Evolutionary conservation across 2,797 vertebrate genomes (phyloP), one percentile per base, ranked within the genome.

Genomic region (Notolabrus celidotus): DNA sequence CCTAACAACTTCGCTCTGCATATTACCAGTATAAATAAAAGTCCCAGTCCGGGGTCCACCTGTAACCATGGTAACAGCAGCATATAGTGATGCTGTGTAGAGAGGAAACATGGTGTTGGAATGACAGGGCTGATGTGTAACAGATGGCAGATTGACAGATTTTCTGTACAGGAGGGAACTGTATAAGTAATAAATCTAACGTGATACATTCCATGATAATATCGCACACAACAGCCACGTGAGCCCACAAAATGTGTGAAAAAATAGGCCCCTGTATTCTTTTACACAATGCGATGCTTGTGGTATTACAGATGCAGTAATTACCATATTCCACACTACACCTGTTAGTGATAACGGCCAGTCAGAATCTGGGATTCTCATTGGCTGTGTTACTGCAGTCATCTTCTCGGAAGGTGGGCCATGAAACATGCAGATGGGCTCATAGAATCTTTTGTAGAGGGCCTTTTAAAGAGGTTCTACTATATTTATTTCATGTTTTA

Each of bases 61-160:
- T 43, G 86, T 83, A 82, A 70, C 90, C 72, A 88, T 86, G 70
- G 90, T 58, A 89, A 88, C 84, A 27, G 39, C 83, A 33, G 49
- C 70, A 67, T 64, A 78, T 23, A 29, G 41, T 33, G 72, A 74
- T 79, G 68, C 23, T 69, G 61, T 49, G 73, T 10, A 5, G 54
- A 58, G 41, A 42, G 23, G 50, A 49, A 10, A 19, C 12, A 50
- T 38, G 31, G 61, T 3, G 38, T 85, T 74, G 85, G 84, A 86
- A 80, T 86, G 89, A 81, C 86, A 80, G 67, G 47, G 34, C 59
- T 79, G 77, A 86, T 84, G 74, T 89, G 88, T 86, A 83, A 80
- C 83, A 50, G 66, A 82, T 86, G 69, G 65, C 15, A 54, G 62
- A 68, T 57, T 59, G 47, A 47, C 22, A 11, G n/a, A 10, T 20